A percentile compares a stretch with the other conserved stretches of the same genome.
Evolutionary conservation across 2,113 vertebrate species (phyloP).

Genomic region (Platysternon megacephalum): DNA sequence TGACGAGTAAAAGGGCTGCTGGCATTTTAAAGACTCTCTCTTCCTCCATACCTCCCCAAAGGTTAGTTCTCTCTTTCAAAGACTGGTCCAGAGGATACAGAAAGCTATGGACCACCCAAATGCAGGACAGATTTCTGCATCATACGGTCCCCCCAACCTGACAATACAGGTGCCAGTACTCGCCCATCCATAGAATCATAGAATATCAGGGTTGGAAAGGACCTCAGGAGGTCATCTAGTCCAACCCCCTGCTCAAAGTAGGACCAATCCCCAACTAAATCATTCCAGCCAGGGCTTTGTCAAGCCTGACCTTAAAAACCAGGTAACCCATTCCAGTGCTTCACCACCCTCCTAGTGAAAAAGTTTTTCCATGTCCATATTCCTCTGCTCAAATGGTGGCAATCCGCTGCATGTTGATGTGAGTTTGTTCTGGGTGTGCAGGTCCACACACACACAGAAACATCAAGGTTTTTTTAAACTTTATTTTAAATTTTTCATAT

Average conservation of each 20-base stretch:
- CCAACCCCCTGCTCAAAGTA: no score
- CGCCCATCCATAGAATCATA: accelerated
- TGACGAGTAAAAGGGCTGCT: background rate
- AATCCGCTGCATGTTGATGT: accelerated
- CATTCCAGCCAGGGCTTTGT: no score
- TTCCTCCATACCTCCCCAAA: background rate
- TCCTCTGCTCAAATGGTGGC: accelerated
- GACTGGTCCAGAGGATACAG: background rate
- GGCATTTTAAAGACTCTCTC: background rate
- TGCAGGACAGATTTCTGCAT: background rate
- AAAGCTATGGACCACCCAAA: background rate
- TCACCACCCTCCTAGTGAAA: no score
- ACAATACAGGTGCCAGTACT: accelerated
- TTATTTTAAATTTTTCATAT: background rate
- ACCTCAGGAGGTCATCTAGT: no score
- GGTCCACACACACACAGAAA: background rate
- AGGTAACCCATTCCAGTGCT: no score
- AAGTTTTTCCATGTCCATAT: background rate
- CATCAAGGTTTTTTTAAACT: background rate
- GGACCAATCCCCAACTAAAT: no score
- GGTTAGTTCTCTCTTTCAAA: background rate
- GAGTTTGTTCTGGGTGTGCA: background rate
- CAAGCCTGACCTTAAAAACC: no score
- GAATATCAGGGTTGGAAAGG: no score
- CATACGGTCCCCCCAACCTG: background rate